phyloP scores from a whole-genome alignment of 2,797 vertebrate genomes.

The Hapalemur alaotrensis region DNA sequence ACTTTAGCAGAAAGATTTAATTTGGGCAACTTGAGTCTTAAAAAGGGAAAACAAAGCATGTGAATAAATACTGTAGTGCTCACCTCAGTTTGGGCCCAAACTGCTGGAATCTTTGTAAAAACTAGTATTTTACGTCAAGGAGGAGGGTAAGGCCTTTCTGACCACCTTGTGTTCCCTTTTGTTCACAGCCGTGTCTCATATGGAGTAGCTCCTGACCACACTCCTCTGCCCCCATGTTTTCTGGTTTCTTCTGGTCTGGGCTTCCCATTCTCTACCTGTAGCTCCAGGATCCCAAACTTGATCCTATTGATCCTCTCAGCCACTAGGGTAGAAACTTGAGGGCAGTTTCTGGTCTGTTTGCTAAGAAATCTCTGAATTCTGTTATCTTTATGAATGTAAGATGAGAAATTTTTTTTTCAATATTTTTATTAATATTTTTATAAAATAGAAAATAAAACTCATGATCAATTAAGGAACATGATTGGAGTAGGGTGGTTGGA shows the following conservation, averaged over 20 bases:
- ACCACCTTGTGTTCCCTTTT: conserved; percentile 59
- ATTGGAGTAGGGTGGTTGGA: conserved; percentile 29
- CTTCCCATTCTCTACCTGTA: conserved; percentile 63
- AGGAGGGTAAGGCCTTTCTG: conserved; percentile 79
- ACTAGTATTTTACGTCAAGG: conserved; percentile 57
- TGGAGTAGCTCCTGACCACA: neutral
- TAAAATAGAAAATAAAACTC: conserved; percentile 72
- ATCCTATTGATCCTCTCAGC: conserved; percentile 67
- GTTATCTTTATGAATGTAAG: conserved; percentile 76
- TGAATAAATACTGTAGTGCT: conserved; percentile 72
- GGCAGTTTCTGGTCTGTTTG: conserved; percentile 80
- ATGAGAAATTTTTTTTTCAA: conserved; percentile 80
- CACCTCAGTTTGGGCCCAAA: conserved; percentile 83
- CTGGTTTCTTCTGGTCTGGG: conserved; percentile 52
- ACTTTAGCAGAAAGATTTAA: conserved; percentile 74
- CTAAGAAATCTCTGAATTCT: conserved; percentile 81
- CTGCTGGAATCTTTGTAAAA: conserved; percentile 70
- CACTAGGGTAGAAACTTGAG: conserved; percentile 69
- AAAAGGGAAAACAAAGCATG: conserved; percentile 67
- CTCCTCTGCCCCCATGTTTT: neutral
- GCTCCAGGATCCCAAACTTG: conserved; percentile 71
- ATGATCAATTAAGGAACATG: conserved; percentile 59
- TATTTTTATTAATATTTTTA: conserved; percentile 87
- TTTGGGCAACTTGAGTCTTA: conserved; percentile 72
- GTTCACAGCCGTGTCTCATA: conserved; percentile 54